Evolutionary conservation across 2,113 vertebrate genomes (phyloP).

Genomic region (Coptodon rendalli): DNA sequence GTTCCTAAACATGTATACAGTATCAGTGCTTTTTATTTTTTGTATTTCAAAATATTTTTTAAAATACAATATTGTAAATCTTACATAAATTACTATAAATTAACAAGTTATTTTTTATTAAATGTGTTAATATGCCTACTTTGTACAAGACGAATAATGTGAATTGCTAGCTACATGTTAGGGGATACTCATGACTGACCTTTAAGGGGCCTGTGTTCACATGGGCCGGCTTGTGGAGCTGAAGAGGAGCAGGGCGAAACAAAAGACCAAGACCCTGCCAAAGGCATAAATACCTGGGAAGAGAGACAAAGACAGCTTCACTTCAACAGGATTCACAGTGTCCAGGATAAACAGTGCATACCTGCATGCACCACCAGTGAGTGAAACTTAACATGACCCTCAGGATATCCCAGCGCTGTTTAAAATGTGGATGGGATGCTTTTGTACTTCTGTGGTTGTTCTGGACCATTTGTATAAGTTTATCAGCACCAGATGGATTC

Average conservation of each 20-base stretch:
- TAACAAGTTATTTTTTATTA: background rate
- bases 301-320: slow-evolving; percentile 35
- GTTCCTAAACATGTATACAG: background rate
- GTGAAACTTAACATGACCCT: slow-evolving; percentile 34
- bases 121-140: background rate
- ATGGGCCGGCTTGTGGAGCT: background rate
- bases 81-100: background rate
- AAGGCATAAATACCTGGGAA: slow-evolving; percentile 43
- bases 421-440: background rate
- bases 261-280: slow-evolving; percentile 47
- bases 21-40: background rate
- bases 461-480: background rate
- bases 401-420: background rate
- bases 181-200: slow-evolving; percentile 22
- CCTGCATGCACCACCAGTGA: slow-evolving; percentile 4
- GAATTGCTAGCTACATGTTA: background rate
- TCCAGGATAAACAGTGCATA: slow-evolving; percentile 42
- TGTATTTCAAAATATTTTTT: background rate
- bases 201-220: slow-evolving; percentile 15
- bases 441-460: background rate
- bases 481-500: background rate
- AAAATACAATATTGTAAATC: background rate
- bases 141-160: background rate
- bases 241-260: slow-evolving; percentile 15
- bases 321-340: slow-evolving; percentile 37